Evolutionary conservation across 2,888 invertebrate genomes (phyloP).

Genomic region (Monochamus alternatus): DNA sequence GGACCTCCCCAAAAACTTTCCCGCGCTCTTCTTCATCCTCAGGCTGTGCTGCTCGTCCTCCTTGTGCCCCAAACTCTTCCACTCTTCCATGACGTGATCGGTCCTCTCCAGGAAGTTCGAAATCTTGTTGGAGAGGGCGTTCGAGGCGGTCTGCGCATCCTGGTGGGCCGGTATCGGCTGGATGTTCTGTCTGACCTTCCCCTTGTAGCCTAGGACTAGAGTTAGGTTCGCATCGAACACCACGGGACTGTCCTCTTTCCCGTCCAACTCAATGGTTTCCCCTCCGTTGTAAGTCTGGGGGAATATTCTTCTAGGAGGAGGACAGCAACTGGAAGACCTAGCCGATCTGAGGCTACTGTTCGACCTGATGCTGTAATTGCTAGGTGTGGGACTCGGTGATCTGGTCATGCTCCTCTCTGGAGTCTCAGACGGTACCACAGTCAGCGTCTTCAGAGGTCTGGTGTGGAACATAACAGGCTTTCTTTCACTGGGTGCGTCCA

Average conservation of each 20-base stretch:
- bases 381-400: slow-evolving; percentile 56
- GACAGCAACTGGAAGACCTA: slow-evolving; percentile 69
- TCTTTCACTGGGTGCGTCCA: slow-evolving; percentile 57
- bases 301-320: slow-evolving; percentile 79
- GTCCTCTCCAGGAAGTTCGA: slow-evolving; percentile 86
- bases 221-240: slow-evolving; percentile 88
- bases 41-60: slow-evolving; percentile 66
- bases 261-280: slow-evolving; percentile 72
- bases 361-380: slow-evolving; percentile 43
- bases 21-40: slow-evolving; percentile 59
- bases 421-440: slow-evolving; percentile 59
- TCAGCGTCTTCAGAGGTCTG: slow-evolving; percentile 69
- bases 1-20: slow-evolving; percentile 75
- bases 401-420: slow-evolving; percentile 53
- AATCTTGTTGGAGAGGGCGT: slow-evolving; percentile 83
- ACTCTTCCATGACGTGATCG: slow-evolving; percentile 92
- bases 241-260: slow-evolving; percentile 84
- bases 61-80: slow-evolving; percentile 81
- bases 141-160: slow-evolving; percentile 85
- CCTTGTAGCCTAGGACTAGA: slow-evolving; percentile 83
- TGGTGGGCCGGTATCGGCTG: slow-evolving; percentile 83
- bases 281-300: slow-evolving; percentile 76
- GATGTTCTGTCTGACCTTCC: slow-evolving; percentile 79
- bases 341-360: slow-evolving; percentile 67
- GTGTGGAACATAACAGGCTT: slow-evolving; percentile 63